Conservation (phyloP, 2,888 invertebrate genomes). For the Galeruca laticollis region DNA sequence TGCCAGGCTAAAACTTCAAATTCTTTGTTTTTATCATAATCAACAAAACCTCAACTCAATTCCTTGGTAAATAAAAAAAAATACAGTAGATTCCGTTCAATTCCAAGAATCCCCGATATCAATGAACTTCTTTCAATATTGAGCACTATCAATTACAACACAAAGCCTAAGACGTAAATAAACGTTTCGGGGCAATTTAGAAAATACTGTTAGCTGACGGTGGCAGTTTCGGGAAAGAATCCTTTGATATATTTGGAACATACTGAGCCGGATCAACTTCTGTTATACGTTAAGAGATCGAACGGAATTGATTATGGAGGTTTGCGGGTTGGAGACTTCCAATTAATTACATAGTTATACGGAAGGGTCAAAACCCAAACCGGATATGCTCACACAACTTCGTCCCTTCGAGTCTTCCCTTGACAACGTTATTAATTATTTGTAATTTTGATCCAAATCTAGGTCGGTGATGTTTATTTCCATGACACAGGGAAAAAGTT, state of each 20-base stretch:
- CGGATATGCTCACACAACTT: constrained; percentile 7
- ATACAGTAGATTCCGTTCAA: no score
- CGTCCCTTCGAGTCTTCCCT: constrained; percentile 1
- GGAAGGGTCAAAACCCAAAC: constrained; percentile 16
- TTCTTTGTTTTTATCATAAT: no score
- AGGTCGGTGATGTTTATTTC: not conserved
- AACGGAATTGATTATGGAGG: not conserved
- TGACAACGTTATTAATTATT: constrained; percentile 5
- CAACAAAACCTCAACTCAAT: no score
- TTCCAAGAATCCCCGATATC: not conserved
- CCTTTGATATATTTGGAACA: constrained; percentile 10
- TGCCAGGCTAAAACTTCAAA: no score
- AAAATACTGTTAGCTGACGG: not conserved
- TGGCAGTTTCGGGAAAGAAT: not conserved
- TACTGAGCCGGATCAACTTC: constrained; percentile 6
- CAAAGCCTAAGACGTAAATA: not conserved
- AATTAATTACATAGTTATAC: constrained; percentile 15
- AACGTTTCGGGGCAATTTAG: not conserved
- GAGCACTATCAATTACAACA: not conserved
- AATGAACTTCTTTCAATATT: not conserved
- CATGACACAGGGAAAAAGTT: no score
- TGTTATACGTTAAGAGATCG: constrained; percentile 5
- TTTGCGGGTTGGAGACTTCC: not conserved
- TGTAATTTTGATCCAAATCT: not conserved
- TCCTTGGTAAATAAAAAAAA: no score